These are phyloP conservation scores for Bombus superbus DNA, from an alignment of 1,140 invertebrate species.

Conservation along the genomic window DNA sequence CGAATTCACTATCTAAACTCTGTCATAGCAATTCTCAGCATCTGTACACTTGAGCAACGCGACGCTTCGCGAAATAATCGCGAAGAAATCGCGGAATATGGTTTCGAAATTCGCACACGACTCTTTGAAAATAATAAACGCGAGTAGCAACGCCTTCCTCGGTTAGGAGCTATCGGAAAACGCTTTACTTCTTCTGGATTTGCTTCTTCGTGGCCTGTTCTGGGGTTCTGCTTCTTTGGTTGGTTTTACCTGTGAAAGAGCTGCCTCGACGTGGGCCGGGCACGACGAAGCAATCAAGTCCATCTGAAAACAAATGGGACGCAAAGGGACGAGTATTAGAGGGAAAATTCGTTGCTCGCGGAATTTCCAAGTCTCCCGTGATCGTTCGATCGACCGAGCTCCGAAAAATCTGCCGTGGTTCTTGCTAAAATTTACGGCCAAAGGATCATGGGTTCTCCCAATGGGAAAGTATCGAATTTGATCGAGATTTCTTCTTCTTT, in stretches of 20 bases:
- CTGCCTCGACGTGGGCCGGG: slow-evolving; percentile 53
- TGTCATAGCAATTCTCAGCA: background rate
- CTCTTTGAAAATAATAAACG: background rate
- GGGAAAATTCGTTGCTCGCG: background rate
- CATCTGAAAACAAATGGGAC: slow-evolving; percentile 62
- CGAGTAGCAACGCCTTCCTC: background rate
- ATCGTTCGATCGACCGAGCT: background rate
- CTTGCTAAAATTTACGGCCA: background rate
- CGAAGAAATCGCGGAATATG: background rate
- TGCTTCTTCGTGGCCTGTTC: background rate
- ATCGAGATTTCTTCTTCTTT: background rate
- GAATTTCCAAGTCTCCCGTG: background rate
- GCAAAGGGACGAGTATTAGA: slow-evolving; percentile 15
- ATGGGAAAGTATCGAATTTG: background rate
- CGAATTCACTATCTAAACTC: background rate
- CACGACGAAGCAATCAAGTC: slow-evolving; percentile 63
- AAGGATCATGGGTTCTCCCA: background rate
- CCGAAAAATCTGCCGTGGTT: background rate
- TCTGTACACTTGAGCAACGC: background rate
- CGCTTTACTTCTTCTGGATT: background rate
- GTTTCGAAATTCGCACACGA: background rate
- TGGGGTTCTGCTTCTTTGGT: background rate
- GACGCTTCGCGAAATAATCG: background rate
- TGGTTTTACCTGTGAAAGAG: slow-evolving; percentile 35
- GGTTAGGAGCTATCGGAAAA: too few relatives aligned